These are phyloP conservation scores for Sapajus apella DNA, from an alignment of 2,113 vertebrate species.

Conservation along the genomic window DNA sequence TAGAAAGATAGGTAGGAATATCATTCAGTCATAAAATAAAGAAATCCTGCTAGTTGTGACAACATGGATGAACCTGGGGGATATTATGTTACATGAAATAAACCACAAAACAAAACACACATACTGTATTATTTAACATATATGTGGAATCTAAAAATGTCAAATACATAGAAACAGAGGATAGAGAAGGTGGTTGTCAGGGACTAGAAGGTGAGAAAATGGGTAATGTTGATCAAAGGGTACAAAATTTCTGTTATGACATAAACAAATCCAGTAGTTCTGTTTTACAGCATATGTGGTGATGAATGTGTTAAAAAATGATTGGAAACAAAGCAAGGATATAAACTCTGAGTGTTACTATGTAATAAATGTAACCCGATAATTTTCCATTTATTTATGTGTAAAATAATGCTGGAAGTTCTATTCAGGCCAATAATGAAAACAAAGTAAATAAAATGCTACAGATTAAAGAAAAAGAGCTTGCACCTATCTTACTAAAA, in stretches of 20 bases:
- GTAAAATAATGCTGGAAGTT: not conserved
- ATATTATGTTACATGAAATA: not conserved
- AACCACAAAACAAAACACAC: not conserved
- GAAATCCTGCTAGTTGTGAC: not conserved
- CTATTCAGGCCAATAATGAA: not conserved
- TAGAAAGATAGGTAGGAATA: too few species aligned
- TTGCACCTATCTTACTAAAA: too few species aligned
- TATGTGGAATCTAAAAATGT: not conserved
- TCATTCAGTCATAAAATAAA: not conserved
- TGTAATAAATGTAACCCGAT: too few species aligned
- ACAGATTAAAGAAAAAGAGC: too few species aligned
- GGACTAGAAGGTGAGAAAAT: not conserved
- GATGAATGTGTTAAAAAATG: not conserved
- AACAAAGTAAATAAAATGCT: not conserved
- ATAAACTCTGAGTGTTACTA: not conserved
- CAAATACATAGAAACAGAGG: not conserved
- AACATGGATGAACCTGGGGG: not conserved
- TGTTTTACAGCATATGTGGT: not conserved
- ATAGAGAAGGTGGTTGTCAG: not conserved
- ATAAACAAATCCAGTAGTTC: not conserved
- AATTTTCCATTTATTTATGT: too few species aligned
- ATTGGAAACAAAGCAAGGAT: not conserved
- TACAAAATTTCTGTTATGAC: not conserved
- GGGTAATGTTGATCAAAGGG: not conserved
- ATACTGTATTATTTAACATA: not conserved